Conservation (phyloP, 2,113 vertebrate genomes). For the Pelmatolapia mariae region DNA sequence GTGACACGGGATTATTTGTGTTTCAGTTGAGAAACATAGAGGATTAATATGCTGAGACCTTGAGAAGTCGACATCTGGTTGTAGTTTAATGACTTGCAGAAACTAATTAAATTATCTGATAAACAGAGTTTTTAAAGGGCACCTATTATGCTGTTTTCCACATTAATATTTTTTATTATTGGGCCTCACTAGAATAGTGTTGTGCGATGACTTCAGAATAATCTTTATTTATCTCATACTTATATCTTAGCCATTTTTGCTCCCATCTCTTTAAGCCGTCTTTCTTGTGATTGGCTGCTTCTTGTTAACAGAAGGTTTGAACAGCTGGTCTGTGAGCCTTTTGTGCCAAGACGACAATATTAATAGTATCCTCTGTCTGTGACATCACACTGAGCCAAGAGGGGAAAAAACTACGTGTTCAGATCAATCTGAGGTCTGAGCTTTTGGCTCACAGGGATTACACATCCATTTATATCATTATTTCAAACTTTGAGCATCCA, state of each 20-base stretch:
- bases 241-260: rapidly evolving
- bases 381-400: background rate
- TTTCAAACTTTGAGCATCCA: background rate
- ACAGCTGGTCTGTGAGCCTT: background rate
- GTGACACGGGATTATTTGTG: background rate
- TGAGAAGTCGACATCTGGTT: background rate
- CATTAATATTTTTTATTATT: background rate
- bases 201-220: background rate
- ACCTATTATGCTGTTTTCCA: background rate
- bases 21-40: background rate
- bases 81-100: background rate
- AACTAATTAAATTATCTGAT: background rate
- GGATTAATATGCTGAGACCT: background rate
- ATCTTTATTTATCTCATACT: background rate
- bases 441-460: background rate
- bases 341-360: background rate
- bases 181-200: background rate
- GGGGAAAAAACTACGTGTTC: background rate
- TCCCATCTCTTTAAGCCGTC: background rate
- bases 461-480: background rate
- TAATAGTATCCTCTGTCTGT: background rate
- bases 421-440: background rate
- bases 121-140: background rate
- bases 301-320: background rate
- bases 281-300: background rate